Conservation (phyloP, 1,140 invertebrate genomes). For the Drosophila jambulina region DNA sequence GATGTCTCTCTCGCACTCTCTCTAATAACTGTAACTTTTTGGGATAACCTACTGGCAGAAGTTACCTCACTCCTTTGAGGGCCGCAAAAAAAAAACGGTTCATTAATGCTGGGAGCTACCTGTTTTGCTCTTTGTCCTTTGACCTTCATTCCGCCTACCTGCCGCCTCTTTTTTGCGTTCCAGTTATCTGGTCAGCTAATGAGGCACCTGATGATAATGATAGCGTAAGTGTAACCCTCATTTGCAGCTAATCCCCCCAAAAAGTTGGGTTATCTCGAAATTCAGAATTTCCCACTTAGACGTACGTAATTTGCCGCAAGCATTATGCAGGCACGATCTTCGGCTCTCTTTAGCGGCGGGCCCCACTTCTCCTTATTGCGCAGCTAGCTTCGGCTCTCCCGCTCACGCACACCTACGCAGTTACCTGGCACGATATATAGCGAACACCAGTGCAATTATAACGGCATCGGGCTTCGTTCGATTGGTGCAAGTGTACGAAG, state of each 20-base stretch:
- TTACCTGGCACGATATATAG: conserved; percentile 22
- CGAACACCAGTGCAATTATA: conserved; percentile 61
- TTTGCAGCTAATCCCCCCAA: conserved; percentile 19
- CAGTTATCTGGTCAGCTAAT: conserved; percentile 33
- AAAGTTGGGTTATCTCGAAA: conserved; percentile 21
- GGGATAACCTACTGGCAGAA: neutral
- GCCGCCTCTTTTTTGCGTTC: conserved; percentile 10
- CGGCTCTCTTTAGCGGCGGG: neutral
- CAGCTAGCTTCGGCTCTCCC: conserved; percentile 16
- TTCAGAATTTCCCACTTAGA: conserved; percentile 17
- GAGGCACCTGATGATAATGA: conserved; percentile 43
- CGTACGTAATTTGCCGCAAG: conserved; percentile 8
- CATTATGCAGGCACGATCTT: conserved; percentile 12
- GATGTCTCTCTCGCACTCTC: neutral
- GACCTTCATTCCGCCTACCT: conserved; percentile 5
- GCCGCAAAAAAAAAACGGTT: conserved; percentile 14
- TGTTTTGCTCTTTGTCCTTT: neutral
- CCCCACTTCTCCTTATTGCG: conserved; percentile 34
- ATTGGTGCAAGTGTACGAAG: conserved; percentile 81
- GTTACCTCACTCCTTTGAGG: conserved; percentile 23
- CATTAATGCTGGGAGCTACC: conserved; percentile 38
- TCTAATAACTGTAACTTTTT: neutral
- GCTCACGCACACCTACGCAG: conserved; percentile 33
- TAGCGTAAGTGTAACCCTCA: conserved; percentile 12
- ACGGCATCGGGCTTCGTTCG: conserved; percentile 61